Percentiles rank a stretch among this genome's conserved stretches.
Evolutionary conservation across 2,113 vertebrate species (phyloP).

Genomic region (Triplophysa tibetana): DNA sequence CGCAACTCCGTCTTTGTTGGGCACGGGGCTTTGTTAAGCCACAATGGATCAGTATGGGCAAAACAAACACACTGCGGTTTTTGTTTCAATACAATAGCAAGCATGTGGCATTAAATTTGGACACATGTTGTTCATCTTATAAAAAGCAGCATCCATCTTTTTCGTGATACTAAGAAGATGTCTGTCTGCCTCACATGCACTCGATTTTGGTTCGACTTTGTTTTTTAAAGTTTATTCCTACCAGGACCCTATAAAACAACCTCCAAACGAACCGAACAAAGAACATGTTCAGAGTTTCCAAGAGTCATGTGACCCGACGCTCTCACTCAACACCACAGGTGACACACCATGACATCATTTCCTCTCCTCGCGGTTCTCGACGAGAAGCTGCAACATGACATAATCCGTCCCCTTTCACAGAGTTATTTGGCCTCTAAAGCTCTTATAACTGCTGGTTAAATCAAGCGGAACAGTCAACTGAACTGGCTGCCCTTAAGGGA

Average conservation of each 20-base stretch:
- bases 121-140: not conserved
- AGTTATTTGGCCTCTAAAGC: conserved; percentile 42
- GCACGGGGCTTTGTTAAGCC: not conserved
- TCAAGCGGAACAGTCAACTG: conserved; percentile 1
- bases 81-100: not conserved
- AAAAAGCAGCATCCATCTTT: not conserved
- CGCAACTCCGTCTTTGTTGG: conserved; percentile 24
- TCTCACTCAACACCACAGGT: conserved; percentile 36
- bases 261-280: conserved; percentile 5
- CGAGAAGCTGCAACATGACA: conserved; percentile 22
- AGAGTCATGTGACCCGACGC: conserved; percentile 43
- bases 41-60: not conserved
- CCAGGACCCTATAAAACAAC: not conserved
- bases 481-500: conserved; percentile 28
- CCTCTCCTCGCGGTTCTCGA: conserved; percentile 41
- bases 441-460: conserved; percentile 27
- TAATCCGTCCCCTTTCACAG: conserved; percentile 37
- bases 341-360: conserved; percentile 55
- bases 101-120: not conserved
- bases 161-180: conserved; percentile 23
- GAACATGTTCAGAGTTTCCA: conserved; percentile 5
- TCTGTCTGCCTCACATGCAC: not conserved
- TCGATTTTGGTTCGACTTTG: conserved; percentile 25
- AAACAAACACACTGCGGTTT: not conserved
- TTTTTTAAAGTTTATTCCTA: conserved; percentile 12